These are phyloP conservation scores for Brachypterus glaber DNA, from an alignment of 2,888 invertebrate genomes.

Conservation along the genomic window DNA sequence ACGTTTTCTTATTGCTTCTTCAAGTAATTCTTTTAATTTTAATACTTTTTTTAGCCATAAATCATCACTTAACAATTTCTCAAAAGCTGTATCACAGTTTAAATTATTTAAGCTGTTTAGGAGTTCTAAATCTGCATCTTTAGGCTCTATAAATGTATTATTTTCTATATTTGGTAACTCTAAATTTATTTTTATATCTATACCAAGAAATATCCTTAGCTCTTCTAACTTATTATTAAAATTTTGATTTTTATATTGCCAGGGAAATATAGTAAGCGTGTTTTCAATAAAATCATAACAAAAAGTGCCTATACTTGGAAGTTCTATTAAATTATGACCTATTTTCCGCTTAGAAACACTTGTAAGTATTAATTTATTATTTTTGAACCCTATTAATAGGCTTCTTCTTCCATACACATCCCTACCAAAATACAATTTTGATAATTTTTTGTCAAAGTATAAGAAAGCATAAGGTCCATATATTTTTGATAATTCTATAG, in stretches of 20 bases:
- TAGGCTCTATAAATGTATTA: constrained; percentile 18
- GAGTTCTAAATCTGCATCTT: constrained; percentile 19
- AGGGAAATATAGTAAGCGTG: no score
- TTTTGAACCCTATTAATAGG: no score
- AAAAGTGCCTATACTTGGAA: background rate
- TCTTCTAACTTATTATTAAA: constrained; percentile 33
- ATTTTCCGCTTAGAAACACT: no score
- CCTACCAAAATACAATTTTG: no score
- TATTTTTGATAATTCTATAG: no score
- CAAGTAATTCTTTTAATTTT: constrained; percentile 44
- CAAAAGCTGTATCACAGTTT: constrained; percentile 34
- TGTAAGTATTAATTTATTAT: no score
- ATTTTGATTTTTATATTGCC: constrained; percentile 35
- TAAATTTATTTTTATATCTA: constrained; percentile 21
- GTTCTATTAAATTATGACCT: no score
- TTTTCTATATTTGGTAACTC: constrained; percentile 13
- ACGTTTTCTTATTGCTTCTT: constrained; percentile 51
- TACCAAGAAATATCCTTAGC: constrained; percentile 33
- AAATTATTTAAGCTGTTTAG: constrained; percentile 25
- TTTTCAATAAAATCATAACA: background rate
- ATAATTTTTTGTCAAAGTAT: no score
- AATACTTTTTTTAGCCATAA: constrained; percentile 38
- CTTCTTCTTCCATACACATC: no score
- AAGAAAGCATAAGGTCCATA: no score
- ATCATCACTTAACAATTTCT: constrained; percentile 30